Base-by-base conservation (phyloP, 2,113 vertebrate species). In the Mirounga angustirostris region DNA sequence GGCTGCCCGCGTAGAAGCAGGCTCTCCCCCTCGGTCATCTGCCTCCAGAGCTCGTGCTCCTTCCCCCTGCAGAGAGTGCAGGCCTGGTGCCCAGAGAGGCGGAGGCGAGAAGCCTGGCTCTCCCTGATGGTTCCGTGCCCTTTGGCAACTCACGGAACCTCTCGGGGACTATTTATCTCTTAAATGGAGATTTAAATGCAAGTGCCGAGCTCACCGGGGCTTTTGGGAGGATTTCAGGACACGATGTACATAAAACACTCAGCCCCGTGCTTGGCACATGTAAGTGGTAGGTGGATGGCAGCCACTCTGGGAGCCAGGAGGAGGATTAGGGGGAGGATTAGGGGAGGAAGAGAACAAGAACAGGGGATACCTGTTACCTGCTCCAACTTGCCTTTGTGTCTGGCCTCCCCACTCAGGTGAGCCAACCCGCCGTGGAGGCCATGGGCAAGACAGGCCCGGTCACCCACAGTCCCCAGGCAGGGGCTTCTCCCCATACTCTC, bases 151-250 rank as follows among this genome's bases (percentile, higher is more conserved):
- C 43, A 0, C 16, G 7, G 89, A 89, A 36, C 58, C 67, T 83
- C 58, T 91, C 24, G 4, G 65, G 89, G 78, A 79, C 78, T 15
- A 67, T 85, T 96, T 59, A 5, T 93, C 83, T 92, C 95, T 50
- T 36, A 69, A 73, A 83, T 52, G 83, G 69, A 89, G 90, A 88
- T 69, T 94, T 93, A 91, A 93, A 52, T 88, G 76, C 81, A 95
- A 95, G 84, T 14, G 28, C 33, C 14, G 80, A 58, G 81, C 74
- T 92, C 73, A 16, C 63, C 24, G 76, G 81, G 89, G 13, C 43
- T 74, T 43, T 69, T 50, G 89, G 54, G 84, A 78, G 61, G 65
- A 67, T 71, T 80, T 94, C 9, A 50, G 40, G 43, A 43, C 2
- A 21, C 0, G 36, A 19, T 14, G 52, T 74, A 28, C n/a, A 2